Percentiles rank a stretch among this genome's conserved stretches.
Evolutionary conservation across 2,888 invertebrate genomes (phyloP).

Genomic region (Petrophora chlorosata): DNA sequence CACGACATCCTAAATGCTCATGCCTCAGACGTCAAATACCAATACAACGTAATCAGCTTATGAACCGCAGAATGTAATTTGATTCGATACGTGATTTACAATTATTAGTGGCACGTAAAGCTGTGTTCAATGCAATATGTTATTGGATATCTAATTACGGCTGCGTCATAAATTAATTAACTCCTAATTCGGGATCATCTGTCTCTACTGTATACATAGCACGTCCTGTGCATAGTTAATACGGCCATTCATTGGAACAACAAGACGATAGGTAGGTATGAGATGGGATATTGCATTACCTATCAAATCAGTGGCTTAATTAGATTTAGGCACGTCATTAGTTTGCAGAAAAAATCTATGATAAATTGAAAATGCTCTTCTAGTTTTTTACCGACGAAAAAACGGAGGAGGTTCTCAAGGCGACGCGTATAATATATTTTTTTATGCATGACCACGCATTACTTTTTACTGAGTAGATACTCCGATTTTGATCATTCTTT

Average conservation of each 20-base stretch:
- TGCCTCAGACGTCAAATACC: neutral
- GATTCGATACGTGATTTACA: constrained; percentile 42
- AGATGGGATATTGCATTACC: neutral
- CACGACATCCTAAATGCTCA: neutral
- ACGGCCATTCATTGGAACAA: constrained; percentile 43
- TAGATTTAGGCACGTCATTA: neutral
- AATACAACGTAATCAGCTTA: constrained; percentile 23
- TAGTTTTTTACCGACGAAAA: no score
- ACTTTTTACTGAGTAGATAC: no score
- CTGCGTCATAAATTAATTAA: constrained; percentile 74
- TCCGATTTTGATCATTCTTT: no score
- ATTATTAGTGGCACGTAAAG: constrained; percentile 47
- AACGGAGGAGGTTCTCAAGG: no score
- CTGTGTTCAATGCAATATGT: constrained; percentile 54
- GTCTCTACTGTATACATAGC: constrained; percentile 39
- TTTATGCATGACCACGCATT: no score
- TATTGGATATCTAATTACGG: constrained; percentile 68
- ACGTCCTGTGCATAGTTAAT: constrained; percentile 42
- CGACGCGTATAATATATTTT: no score
- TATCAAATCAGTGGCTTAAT: neutral
- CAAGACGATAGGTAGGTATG: constrained; percentile 37
- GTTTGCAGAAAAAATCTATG: neutral
- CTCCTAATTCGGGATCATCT: constrained; percentile 65
- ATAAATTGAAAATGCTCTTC: no score
- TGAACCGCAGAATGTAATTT: constrained; percentile 34